These are phyloP conservation scores for Drosophila chauvacae DNA, from an alignment of 1,140 invertebrate genomes.

Conservation along the genomic window DNA sequence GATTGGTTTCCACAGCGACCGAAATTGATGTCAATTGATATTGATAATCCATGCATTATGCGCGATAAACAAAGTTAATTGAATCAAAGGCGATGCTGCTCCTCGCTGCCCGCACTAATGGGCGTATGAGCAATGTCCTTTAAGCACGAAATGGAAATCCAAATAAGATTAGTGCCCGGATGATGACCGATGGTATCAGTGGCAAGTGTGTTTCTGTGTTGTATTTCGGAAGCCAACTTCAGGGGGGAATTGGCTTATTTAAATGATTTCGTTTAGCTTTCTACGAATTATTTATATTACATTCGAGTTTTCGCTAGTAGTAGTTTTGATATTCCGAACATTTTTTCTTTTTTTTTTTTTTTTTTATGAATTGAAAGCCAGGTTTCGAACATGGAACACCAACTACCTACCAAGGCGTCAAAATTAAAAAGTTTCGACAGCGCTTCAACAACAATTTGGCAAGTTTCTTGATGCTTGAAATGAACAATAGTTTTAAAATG, in stretches of 20 bases:
- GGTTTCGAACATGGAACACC: constrained; percentile 7
- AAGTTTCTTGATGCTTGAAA: constrained; percentile 68
- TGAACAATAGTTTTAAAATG: constrained; percentile 68
- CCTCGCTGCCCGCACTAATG: constrained; percentile 5
- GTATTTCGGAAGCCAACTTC: not conserved
- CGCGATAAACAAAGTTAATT: constrained; percentile 67
- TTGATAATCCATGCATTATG: constrained; percentile 69
- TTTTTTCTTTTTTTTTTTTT: not conserved
- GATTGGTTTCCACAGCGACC: constrained; percentile 33
- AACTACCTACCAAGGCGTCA: constrained; percentile 62
- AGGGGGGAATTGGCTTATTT: not conserved
- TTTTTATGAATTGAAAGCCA: not conserved
- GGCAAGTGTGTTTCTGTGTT: not conserved
- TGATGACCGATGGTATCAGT: constrained; percentile 23
- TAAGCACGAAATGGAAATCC: constrained; percentile 29
- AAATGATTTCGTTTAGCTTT: not conserved
- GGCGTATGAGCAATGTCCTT: constrained; percentile 47
- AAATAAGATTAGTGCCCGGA: constrained; percentile 31
- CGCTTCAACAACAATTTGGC: constrained; percentile 60
- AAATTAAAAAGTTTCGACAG: constrained; percentile 64
- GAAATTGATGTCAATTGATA: constrained; percentile 67
- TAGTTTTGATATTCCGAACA: not conserved
- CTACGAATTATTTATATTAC: not conserved
- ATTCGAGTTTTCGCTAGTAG: no score
- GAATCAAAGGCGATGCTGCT: constrained; percentile 46